Evolutionary conservation across 23 tunicate genomes (phyloP), one percentile per base, ranked within the genome.

Genomic region (Styela plicata): DNA sequence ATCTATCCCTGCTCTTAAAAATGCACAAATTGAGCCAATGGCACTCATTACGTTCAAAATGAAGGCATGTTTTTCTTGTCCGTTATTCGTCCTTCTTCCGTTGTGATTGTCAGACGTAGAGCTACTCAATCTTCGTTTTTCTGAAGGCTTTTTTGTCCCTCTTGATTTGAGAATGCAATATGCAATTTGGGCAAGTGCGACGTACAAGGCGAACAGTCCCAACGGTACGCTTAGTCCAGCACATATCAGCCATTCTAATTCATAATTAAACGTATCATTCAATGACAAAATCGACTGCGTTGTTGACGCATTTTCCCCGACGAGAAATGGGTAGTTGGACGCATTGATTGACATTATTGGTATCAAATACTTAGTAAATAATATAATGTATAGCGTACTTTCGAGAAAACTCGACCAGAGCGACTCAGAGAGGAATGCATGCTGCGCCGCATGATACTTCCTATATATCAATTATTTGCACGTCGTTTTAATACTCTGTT

Each of bases 1-100:
- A 53, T 76, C 81, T 17, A 76, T 31, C 3, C 63, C 63, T 5
- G 66, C 63, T 21, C 81, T 0, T 65, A 76, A 1, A 53, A 76
- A 76, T 25, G 67, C 64, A 29, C 81, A 76, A 76, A 53, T 29
- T 7, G 66, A 5, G 27, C 31, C 63, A 29, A 76, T 33, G 10
- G 33, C 66, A 36, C 1, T 20, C 64, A 52, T 24, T 0, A 20
- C 24, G 65, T 76, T 76, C 13, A 76, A 16, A 76, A 25, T 0
- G 30, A 1, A 1, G 19, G 81, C 64, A 33, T 76, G 30, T 21
- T 52, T 53, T 13, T 73, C 52, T 53, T 67, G 32, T 29, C 0
- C 31, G 0, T 67, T 67, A 18, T 21, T 0, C n/a, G n/a, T n/a
- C n/a, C n/a, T n/a, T 44, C 13, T 44, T 7, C 57, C 57, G 13